Conservation (phyloP, 2,797 vertebrate genomes). For the Gorsachius magnificus region DNA sequence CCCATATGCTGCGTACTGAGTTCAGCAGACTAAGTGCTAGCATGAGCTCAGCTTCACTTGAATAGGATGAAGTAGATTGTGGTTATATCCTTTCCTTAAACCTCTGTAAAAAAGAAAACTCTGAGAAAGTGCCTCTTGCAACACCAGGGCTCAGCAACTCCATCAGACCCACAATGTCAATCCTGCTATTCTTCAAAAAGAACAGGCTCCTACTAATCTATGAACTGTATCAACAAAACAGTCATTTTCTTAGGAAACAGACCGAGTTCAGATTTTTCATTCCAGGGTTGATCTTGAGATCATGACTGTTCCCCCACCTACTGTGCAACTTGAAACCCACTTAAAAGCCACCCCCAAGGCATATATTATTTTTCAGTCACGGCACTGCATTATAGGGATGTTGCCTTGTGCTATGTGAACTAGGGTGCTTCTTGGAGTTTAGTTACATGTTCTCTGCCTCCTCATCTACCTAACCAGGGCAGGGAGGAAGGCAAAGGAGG, state of each 20-base stretch:
- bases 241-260: background rate
- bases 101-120: background rate
- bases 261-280: background rate
- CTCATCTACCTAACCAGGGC: fast-evolving
- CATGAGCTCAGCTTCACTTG: background rate
- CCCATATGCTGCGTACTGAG: background rate
- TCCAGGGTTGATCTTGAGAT: background rate
- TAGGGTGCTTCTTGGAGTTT: background rate
- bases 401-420: background rate
- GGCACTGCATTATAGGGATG: fast-evolving
- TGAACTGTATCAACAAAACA: background rate
- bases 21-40: background rate
- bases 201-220: background rate
- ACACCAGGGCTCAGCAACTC: background rate
- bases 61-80: background rate
- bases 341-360: background rate
- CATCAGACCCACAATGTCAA: background rate
- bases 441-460: background rate
- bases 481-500: background rate
- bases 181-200: background rate
- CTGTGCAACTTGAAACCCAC: background rate
- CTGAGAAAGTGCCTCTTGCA: background rate
- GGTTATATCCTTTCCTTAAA: background rate
- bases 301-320: background rate
- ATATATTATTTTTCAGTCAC: background rate